Conservation (phyloP, 2,797 vertebrate species). For the Diceros bicornis region DNA sequence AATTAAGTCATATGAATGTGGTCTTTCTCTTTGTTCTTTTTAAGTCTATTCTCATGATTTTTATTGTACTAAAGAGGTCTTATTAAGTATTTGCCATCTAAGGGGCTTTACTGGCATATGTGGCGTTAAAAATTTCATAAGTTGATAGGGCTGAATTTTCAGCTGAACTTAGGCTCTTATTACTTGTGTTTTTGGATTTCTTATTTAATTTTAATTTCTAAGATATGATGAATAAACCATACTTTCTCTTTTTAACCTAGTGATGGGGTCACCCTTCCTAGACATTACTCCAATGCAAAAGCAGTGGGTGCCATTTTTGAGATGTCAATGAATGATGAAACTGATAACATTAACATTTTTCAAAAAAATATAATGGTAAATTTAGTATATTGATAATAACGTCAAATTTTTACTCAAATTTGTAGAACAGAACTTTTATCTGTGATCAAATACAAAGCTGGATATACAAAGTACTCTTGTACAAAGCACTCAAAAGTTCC, state of each 20-base stretch:
- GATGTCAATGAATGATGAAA: background rate
- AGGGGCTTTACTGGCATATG: background rate
- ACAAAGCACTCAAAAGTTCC: background rate
- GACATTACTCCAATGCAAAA: background rate
- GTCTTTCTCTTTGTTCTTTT: background rate
- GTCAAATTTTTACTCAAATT: background rate
- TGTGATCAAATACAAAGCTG: background rate
- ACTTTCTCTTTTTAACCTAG: background rate
- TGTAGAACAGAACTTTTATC: background rate
- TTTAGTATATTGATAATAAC: background rate
- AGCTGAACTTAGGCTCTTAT: background rate
- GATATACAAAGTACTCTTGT: background rate
- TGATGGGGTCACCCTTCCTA: background rate
- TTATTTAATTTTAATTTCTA: background rate
- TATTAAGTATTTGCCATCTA: conserved; percentile 3
- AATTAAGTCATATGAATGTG: background rate
- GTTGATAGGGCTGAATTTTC: background rate
- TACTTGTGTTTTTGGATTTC: background rate
- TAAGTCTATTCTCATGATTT: background rate
- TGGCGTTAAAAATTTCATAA: background rate
- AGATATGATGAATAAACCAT: background rate
- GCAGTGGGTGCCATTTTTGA: background rate
- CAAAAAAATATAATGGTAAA: background rate
- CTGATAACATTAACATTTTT: background rate
- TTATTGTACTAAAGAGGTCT: background rate